Evolutionary conservation across 2,888 invertebrate species (phyloP), one percentile per base, ranked within the genome.

Genomic region (Pasiphila rectangulata): DNA sequence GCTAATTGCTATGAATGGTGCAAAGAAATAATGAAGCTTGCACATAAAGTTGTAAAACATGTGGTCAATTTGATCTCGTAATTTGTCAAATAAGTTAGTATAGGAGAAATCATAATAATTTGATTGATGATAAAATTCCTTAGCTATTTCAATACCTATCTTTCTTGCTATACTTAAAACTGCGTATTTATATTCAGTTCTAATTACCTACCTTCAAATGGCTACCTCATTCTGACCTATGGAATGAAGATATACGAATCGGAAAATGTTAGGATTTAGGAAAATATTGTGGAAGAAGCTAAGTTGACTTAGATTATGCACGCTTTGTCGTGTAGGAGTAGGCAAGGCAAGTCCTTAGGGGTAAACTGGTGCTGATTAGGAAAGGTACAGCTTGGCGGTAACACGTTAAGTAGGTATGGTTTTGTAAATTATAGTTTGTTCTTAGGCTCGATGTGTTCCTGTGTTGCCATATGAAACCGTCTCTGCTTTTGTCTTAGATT

Each of bases 351-450:
- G 32, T 32, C 17, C 9, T 17, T 29, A 38, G 21, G 21, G 47
- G 45, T 48, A 52, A 38, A 38, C 25, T 52, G 51, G 51, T 52
- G 51, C 51, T 52, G 44, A 32, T 17, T 32, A 32, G 32, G 4
- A 19, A 32, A 32, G 10, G 5, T 32, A 32, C 32, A 29, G 32
- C 32, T 32, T 32, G 17, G 9, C 17, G 10, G 27, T 5, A 27
- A 13, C 7, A 13, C 13, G 27, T n/a, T n/a, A n/a, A n/a, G n/a
- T n/a, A n/a, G n/a, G n/a, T 6, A 27, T 27, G 27, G 44, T 49
- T 37, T 49, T 39, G 44, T 49, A 40, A 9, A 32, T 32, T 32
- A 19, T 16, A 17, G 9, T 32, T n/a, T 15, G 9, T 32, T 13
- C 15, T 12, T 37, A 37, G 23, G 16, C 16, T 37, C 9, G n/a